Evolutionary conservation across 2,888 invertebrate genomes (phyloP).

Genomic region (Acleris sparsana): DNA sequence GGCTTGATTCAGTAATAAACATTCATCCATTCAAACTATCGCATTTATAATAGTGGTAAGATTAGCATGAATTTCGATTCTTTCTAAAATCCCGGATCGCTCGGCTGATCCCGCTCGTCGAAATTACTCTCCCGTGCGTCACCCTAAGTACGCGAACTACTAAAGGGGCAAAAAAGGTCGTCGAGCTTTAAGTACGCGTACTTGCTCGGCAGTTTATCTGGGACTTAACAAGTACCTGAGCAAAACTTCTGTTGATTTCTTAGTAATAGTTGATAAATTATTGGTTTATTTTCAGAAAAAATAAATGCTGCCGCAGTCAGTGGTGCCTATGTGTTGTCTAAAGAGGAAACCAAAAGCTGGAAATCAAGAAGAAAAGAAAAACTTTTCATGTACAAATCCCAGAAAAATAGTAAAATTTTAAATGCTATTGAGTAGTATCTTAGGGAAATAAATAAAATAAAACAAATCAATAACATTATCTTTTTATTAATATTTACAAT

Average conservation of each 20-base stretch:
- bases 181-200: too few species aligned
- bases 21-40: too few species aligned
- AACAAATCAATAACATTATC: slow-evolving; percentile 16
- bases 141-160: too few species aligned
- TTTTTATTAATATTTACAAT: slow-evolving; percentile 59
- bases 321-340: slow-evolving; percentile 74
- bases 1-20: too few species aligned
- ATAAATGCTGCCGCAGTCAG: slow-evolving; percentile 63
- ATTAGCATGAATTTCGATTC: background rate
- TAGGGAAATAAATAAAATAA: slow-evolving; percentile 1
- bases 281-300: slow-evolving; percentile 62
- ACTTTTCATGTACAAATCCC: slow-evolving; percentile 72
- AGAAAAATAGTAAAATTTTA: slow-evolving; percentile 63
- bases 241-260: too few species aligned
- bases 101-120: too few species aligned
- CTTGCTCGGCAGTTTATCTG: too few species aligned
- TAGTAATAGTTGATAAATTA: background rate
- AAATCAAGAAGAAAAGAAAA: slow-evolving; percentile 81
- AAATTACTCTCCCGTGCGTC: too few species aligned
- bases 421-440: slow-evolving; percentile 41
- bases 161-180: too few species aligned
- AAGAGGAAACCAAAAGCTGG: slow-evolving; percentile 79
- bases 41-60: too few species aligned
- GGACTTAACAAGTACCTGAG: too few species aligned
- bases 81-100: too few species aligned